Base-by-base conservation (phyloP, 1,140 invertebrate species). In the Orius insidiosus region DNA sequence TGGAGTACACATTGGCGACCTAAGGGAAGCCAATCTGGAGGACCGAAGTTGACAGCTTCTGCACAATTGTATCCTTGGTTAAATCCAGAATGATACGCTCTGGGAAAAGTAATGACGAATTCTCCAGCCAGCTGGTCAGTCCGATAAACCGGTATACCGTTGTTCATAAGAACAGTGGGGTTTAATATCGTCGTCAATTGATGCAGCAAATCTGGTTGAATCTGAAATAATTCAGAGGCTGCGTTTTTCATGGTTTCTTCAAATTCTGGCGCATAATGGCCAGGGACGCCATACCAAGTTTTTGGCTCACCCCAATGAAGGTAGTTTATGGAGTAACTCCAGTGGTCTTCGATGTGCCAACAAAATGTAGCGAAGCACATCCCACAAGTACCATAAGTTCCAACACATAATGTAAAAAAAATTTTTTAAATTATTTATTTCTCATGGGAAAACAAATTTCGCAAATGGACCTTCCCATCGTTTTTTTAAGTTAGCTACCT, bases 341-440 rank as follows among this genome's bases (percentile, higher is more conserved):
- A n/a, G n/a, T 99, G 95, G 64, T 99, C 95, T 65, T 99, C 96
- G 58, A 94, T 98, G 62, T 99, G 96, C 92, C 94, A 98, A 61
- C 94, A 98, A 64, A 98, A 98, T n/a, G 93, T 95, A 1, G 90
- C 88, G 66, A 99, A 99, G 63, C 94, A 98, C 95, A 98, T 99
- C 31, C 95, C 96, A 43, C n/a, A n/a, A n/a, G n/a, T n/a, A n/a
- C n/a, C n/a, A n/a, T n/a, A n/a, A n/a, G n/a, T n/a, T n/a, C n/a
- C n/a, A n/a, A n/a, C n/a, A n/a, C n/a, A n/a, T n/a, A n/a, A n/a
- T n/a, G n/a, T n/a, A n/a, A n/a, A n/a, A n/a, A n/a, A n/a, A n/a
- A n/a, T n/a, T n/a, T n/a, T n/a, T n/a, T n/a, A n/a, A n/a, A n/a
- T n/a, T n/a, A n/a, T n/a, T n/a, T n/a, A n/a, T n/a, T n/a, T n/a